Conservation (phyloP, 2,113 vertebrate genomes). For the Oryzias curvinotus region DNA sequence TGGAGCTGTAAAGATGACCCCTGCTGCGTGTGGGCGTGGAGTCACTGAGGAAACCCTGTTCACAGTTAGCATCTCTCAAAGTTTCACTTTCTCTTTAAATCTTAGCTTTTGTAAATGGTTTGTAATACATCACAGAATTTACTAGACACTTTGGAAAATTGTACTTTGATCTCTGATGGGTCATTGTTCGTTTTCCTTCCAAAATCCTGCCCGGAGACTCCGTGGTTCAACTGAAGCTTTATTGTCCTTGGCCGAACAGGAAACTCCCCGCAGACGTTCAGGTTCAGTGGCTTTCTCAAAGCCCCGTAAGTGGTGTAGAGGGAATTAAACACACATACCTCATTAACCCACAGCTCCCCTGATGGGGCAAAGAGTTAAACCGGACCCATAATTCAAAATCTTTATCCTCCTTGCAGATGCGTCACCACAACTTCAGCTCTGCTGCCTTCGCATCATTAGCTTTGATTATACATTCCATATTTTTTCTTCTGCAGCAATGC, state of each 20-base stretch:
- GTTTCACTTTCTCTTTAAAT: slow-evolving; percentile 5
- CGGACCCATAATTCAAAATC: slow-evolving; percentile 25
- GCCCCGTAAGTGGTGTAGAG: slow-evolving; percentile 16
- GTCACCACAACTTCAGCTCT: background rate
- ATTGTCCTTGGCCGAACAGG: background rate
- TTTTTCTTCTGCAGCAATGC: background rate
- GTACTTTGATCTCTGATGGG: too few relatives aligned
- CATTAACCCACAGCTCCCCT: slow-evolving; percentile 28
- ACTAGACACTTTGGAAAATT: too few relatives aligned
- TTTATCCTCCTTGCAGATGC: slow-evolving; percentile 13
- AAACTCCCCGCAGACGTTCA: background rate
- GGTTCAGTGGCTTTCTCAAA: slow-evolving; percentile 28
- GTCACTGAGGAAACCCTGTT: background rate
- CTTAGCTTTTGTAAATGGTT: background rate
- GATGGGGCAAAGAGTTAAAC: slow-evolving; percentile 22
- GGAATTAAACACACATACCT: slow-evolving; percentile 21
- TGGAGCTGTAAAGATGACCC: slow-evolving; percentile 22
- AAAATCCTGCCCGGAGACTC: background rate
- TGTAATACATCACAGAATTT: too few relatives aligned
- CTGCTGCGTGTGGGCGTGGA: slow-evolving; percentile 30
- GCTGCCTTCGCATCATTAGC: background rate
- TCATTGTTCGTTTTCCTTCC: background rate
- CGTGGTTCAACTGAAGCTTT: background rate
- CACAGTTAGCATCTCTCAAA: slow-evolving; percentile 14
- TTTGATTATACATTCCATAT: background rate